phyloP scores from a whole-genome alignment of 2,113 vertebrate species.

The Chelonoidis abingdonii region DNA sequence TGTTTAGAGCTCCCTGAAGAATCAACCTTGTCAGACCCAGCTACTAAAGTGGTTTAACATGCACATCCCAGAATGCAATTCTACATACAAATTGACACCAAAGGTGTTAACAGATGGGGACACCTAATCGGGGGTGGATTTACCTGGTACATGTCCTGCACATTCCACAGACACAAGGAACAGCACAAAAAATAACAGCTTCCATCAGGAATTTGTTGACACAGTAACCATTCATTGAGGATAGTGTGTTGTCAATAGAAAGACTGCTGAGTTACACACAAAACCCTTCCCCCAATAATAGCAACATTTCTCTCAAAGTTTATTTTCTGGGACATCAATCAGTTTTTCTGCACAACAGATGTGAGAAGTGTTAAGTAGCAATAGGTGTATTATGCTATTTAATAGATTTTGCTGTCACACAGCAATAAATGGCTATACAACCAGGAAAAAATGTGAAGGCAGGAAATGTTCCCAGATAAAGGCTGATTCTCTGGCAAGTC shows the following conservation, averaged over 20 bases:
- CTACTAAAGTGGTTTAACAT: conserved; percentile 29
- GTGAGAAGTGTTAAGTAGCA: too few species aligned
- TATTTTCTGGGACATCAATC: background rate
- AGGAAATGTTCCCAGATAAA: conserved; percentile 70
- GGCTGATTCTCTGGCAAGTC: conserved; percentile 48
- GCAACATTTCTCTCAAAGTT: conserved; percentile 21
- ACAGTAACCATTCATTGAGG: conserved; percentile 70
- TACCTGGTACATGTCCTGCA: conserved; percentile 98
- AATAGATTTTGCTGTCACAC: background rate
- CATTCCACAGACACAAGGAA: conserved; percentile 90
- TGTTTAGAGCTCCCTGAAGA: background rate
- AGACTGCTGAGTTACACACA: conserved; percentile 30
- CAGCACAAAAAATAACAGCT: conserved; percentile 92
- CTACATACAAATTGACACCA: conserved; percentile 75
- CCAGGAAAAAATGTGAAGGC: conserved; percentile 38
- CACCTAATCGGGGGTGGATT: conserved; percentile 82
- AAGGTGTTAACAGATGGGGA: conserved; percentile 70
- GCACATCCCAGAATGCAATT: conserved; percentile 87
- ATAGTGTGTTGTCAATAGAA: conserved; percentile 3
- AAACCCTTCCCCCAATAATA: conserved; percentile 18
- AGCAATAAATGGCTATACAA: background rate
- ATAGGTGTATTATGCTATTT: too few species aligned
- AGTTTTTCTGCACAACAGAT: background rate
- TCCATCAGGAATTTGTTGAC: conserved; percentile 84
- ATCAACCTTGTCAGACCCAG: background rate